Evolutionary conservation across 2,888 invertebrate species (phyloP).

Genomic region (Callimorpha dominula): DNA sequence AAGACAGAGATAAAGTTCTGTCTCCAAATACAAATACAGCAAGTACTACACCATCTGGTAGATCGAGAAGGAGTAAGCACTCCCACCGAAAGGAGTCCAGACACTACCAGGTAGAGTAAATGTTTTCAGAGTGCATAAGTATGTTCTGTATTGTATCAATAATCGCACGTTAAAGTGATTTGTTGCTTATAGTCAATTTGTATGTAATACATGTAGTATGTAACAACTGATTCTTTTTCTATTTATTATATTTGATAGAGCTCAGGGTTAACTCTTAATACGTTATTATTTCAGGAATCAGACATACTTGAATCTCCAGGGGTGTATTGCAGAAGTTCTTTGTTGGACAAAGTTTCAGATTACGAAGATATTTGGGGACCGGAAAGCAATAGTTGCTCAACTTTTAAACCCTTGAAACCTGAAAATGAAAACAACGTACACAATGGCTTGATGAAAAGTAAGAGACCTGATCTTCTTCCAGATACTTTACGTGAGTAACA

Average conservation of each 20-base stretch:
- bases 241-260: not conserved
- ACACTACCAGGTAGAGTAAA: slow-evolving; percentile 88
- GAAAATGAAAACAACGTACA: slow-evolving; percentile 77
- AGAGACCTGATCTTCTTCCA: slow-evolving; percentile 88
- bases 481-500: slow-evolving; percentile 85
- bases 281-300: slow-evolving; percentile 87
- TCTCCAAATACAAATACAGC: slow-evolving; percentile 82
- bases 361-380: slow-evolving; percentile 98
- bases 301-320: slow-evolving; percentile 94
- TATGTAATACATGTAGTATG: not conserved
- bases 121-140: slow-evolving; percentile 39
- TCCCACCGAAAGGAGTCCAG: slow-evolving; percentile 89
- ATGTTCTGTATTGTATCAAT: slow-evolving; percentile 44
- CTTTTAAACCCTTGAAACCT: slow-evolving; percentile 79
- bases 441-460: slow-evolving; percentile 84
- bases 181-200: slow-evolving; percentile 9
- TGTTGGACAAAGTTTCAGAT: slow-evolving; percentile 97
- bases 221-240: not conserved
- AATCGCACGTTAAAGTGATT: slow-evolving; percentile 61
- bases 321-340: slow-evolving; percentile 93
- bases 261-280: not conserved
- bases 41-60: slow-evolving; percentile 86
- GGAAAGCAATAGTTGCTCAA: slow-evolving; percentile 83
- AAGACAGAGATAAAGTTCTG: slow-evolving; percentile 77
- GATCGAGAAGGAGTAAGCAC: slow-evolving; percentile 86